Evolutionary conservation across 2,888 invertebrate genomes (phyloP).

Genomic region (Phengaris arion): DNA sequence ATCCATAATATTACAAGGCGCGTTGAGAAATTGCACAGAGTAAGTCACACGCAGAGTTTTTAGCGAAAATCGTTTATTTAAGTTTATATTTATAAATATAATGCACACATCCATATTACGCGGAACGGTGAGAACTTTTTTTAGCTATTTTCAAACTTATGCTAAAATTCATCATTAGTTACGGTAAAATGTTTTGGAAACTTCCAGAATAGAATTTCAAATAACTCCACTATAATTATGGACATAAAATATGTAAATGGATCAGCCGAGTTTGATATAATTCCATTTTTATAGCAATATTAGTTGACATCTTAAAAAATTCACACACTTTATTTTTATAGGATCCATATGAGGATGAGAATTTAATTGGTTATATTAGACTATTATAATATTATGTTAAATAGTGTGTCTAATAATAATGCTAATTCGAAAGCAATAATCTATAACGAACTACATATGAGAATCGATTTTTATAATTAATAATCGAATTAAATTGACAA

Average conservation of each 20-base stretch:
- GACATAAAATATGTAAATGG: slow-evolving; percentile 9
- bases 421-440: not conserved
- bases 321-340: slow-evolving; percentile 2
- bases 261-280: not conserved
- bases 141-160: not conserved
- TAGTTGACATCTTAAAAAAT: not conserved
- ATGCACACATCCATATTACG: too few species aligned
- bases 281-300: not conserved
- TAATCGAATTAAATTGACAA: slow-evolving; percentile 16
- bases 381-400: not conserved
- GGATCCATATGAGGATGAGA: not conserved
- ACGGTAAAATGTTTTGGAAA: not conserved
- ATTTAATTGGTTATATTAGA: not conserved
- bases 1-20: not conserved
- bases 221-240: not conserved
- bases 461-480: slow-evolving; percentile 17
- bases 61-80: too few species aligned
- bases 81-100: too few species aligned
- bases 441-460: slow-evolving; percentile 1
- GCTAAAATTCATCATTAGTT: not conserved
- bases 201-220: not conserved
- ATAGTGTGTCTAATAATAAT: not conserved
- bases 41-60: not conserved
- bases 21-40: not conserved
- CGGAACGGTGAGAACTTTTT: not conserved